Evolutionary conservation across 2,797 vertebrate species (phyloP), one percentile per base, ranked within the genome.

Genomic region (Onychomys arenicola): DNA sequence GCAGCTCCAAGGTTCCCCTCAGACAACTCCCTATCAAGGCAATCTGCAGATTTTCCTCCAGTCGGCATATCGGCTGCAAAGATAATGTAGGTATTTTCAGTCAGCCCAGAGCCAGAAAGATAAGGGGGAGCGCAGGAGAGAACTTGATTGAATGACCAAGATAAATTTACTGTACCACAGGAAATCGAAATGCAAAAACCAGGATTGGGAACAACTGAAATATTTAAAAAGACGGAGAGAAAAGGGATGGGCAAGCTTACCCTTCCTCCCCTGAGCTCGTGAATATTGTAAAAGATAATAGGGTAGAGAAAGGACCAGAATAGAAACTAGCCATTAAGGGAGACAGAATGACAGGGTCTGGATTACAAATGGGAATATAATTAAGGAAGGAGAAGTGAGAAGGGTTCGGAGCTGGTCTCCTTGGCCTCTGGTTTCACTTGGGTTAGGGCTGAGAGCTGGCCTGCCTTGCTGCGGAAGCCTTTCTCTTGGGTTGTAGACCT

Each of bases 131-230:
- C 97, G 96, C 81, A 0, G 46, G 91, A 61, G 88, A 98, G 97
- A 98, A 97, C 97, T 96, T 98, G 98, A 97, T 97, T 96, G 98
- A 98, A 95, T 96, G 98, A 98, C 98, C 95, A 96, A 98, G 98
- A 99, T 98, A 98, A 99, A 99, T 98, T 97, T 97, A 97, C 96
- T 96, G 96, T 97, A 97, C 97, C 95, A 92, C 98, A 98, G 98
- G 98, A 99, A 99, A 99, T 98, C 96, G 97, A 99, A 98, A 98
- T 98, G 98, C 96, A 98, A 98, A 97, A 99, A 98, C 98, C 98
- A 98, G 98, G 97, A 98, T 98, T 86, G 97, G 96, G 98, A 98
- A 95, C 96, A 94, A 86, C 95, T 98, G 98, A 99, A 99, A 99
- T 99, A 99, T 99, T 99, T 98, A 98, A 98, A 97, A 97, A 98